phyloP scores from a whole-genome alignment of 2,888 invertebrate genomes.

The Priocnemis perturbator region DNA sequence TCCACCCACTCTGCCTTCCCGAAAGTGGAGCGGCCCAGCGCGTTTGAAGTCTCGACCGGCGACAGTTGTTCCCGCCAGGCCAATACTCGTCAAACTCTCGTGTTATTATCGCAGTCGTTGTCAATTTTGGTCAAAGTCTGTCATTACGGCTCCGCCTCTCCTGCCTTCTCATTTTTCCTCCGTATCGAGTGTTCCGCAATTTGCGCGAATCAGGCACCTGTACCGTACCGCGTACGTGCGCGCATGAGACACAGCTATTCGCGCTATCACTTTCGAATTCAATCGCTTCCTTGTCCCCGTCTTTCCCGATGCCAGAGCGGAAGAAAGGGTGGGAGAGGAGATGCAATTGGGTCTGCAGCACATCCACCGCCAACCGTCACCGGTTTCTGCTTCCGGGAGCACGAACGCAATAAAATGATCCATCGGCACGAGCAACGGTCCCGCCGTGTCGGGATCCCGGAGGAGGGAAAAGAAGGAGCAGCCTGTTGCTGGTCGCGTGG shows the following conservation, averaged over 20 bases:
- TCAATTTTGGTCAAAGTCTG: too few species aligned
- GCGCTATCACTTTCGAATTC: too few species aligned
- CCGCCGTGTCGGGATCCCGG: conserved; percentile 25
- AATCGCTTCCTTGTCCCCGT: too few species aligned
- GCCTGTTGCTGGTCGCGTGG: conserved; percentile 71
- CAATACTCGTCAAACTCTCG: too few species aligned
- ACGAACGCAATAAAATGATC: conserved; percentile 60
- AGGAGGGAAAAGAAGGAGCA: conserved; percentile 57
- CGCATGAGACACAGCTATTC: too few species aligned
- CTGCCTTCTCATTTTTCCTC: too few species aligned
- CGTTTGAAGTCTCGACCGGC: conserved; percentile 48
- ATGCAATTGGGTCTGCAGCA: conserved; percentile 19
- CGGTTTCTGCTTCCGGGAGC: conserved; percentile 53
- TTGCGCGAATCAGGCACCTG: too few species aligned
- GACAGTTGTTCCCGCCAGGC: conserved; percentile 28
- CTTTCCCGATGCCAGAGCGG: too few species aligned
- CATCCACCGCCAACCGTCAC: conserved; percentile 29
- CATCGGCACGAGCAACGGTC: conserved; percentile 51
- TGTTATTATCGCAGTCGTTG: too few species aligned
- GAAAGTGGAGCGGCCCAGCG: conserved; percentile 28
- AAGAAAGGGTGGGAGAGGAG: conserved; percentile 7
- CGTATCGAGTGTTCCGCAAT: too few species aligned
- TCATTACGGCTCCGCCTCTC: too few species aligned
- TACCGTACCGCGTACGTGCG: too few species aligned
- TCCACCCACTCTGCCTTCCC: conserved; percentile 13